phyloP scores from a whole-genome alignment of 1,140 invertebrate genomes.

The Odontomachus brunneus region DNA sequence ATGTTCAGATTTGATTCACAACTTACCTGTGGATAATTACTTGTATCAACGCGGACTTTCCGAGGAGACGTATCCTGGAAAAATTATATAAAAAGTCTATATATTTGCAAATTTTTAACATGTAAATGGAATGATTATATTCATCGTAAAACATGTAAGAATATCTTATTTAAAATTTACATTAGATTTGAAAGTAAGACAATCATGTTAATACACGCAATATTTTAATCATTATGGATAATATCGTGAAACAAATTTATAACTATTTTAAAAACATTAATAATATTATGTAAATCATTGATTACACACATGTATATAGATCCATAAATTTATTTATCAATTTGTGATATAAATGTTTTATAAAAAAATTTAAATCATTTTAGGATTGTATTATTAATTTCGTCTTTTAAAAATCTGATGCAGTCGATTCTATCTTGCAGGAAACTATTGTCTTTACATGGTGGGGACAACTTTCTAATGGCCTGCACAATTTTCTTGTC shows the following conservation, averaged over 20 bases:
- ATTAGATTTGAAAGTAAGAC: slow-evolving; percentile 43
- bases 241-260: background rate
- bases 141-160: background rate
- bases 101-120: background rate
- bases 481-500: slow-evolving; percentile 68
- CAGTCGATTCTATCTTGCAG: background rate
- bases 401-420: slow-evolving; percentile 9
- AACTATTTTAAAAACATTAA: slow-evolving; percentile 5
- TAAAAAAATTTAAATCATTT: background rate
- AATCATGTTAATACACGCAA: slow-evolving; percentile 62
- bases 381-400: slow-evolving; percentile 4
- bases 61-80: slow-evolving; percentile 45
- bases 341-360: background rate
- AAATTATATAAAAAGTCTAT: slow-evolving; percentile 38
- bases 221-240: background rate
- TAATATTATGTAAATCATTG: background rate
- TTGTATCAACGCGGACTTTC: slow-evolving; percentile 33
- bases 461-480: slow-evolving; percentile 54
- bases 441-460: slow-evolving; percentile 42
- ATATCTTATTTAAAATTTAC: background rate
- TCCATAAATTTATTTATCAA: slow-evolving; percentile 18
- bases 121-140: background rate
- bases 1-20: slow-evolving; percentile 8
- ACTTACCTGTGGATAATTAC: slow-evolving; percentile 50
- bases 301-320: slow-evolving; percentile 3